Conservation (phyloP, 2,888 invertebrate genomes). For the Rhopalosiphum nymphaeae region DNA sequence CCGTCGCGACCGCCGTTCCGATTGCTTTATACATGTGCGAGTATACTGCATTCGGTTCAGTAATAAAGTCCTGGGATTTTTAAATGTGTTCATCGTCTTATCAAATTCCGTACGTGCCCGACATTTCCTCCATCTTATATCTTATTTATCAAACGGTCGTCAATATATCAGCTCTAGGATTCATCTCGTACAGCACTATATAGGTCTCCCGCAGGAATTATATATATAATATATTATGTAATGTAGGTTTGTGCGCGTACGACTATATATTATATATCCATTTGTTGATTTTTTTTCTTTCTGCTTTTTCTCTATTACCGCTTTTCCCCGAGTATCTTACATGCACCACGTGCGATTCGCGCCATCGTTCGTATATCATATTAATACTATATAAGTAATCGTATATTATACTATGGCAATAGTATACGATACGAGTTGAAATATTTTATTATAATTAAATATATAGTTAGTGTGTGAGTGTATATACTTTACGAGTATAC, state of each 20-base stretch:
- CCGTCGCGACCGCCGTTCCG: neutral
- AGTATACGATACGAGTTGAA: neutral
- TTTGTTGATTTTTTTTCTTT: neutral
- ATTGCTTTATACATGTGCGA: neutral
- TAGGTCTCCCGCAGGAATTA: neutral
- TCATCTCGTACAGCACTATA: neutral
- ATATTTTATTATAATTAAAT: neutral
- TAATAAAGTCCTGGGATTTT: conserved; percentile 65
- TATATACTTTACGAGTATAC: neutral
- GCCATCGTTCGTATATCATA: neutral
- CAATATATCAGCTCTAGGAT: conserved; percentile 37
- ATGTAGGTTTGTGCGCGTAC: neutral
- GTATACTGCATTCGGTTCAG: neutral
- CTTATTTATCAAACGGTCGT: conserved; percentile 56
- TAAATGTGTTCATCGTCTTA: conserved; percentile 64
- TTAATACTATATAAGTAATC: neutral
- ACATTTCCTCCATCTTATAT: conserved; percentile 40
- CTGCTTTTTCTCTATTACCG: neutral
- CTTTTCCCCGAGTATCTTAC: neutral
- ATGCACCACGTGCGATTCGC: neutral
- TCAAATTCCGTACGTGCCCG: conserved; percentile 62
- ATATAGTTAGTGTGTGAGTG: neutral
- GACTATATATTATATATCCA: neutral
- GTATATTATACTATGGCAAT: neutral
- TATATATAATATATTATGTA: neutral